Evolutionary conservation across 2,113 vertebrate genomes (phyloP), one percentile per base, ranked within the genome.

Genomic region (Prunella himalayana): DNA sequence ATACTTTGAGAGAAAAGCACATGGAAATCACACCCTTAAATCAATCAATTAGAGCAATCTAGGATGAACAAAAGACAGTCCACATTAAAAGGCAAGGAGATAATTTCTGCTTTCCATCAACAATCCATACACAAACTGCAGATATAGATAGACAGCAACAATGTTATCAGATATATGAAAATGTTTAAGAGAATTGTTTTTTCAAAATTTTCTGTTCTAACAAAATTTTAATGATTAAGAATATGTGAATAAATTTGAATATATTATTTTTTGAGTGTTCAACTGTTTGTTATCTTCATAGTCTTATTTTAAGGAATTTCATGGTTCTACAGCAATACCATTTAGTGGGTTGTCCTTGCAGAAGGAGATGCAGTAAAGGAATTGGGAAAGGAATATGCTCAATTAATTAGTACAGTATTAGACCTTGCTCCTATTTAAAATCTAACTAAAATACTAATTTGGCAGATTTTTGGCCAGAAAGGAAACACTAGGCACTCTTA

Each of bases 331-430:
- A 71, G 37, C 33, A 92, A 63, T 90, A 85, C n/a, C 87, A 23
- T 94, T 95, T 87, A 71, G 69, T 77, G 39, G 25, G 50, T 86
- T 92, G 72, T 86, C 86, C 88, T 86, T 66, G 45, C n/a, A 71
- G 56, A 92, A 88, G 78, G 69, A 45, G 30, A 59, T 15, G 33
- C 44, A 92, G 45, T 72, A 90, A 82, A 96, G 73, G 49, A 90
- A 96, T 22, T 89, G 72, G 78, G 81, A 82, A 87, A 94, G 47
- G 53, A 97, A 95, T 91, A 90, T 56, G 15, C 65, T 77, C 77
- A 94, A 82, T 97, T 97, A 98, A 97, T 97, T 98, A 97, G 93
- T 65, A 92, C 66, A 80, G 70, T 91, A 94, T 95, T 97, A 97
- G 89, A 86, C 92, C 80, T 86, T 96, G 66, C 35, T 97, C 47